Conservation (phyloP, 2,797 vertebrate species). For the Rhinella marina region DNA sequence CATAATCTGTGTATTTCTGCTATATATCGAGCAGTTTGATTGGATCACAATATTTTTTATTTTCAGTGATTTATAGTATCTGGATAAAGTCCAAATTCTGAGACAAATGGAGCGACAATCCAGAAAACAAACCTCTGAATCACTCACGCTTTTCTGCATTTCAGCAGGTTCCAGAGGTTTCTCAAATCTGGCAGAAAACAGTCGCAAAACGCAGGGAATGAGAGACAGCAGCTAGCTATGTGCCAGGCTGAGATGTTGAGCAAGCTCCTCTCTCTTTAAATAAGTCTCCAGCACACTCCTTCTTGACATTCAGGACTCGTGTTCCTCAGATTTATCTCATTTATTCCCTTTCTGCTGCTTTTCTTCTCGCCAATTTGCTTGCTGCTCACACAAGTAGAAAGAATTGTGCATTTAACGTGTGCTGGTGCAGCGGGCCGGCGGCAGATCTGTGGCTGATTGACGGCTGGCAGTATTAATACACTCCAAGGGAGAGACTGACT, state of each 20-base stretch:
- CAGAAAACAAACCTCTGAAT: neutral
- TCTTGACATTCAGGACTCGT: conserved; percentile 48
- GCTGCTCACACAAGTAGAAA: conserved; percentile 61
- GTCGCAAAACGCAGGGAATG: conserved; percentile 5
- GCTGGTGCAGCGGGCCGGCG: conserved; percentile 39
- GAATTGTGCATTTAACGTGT: conserved; percentile 55
- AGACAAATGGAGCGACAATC: neutral
- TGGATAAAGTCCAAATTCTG: neutral
- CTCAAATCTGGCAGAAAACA: neutral
- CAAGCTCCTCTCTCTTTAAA: conserved; percentile 38
- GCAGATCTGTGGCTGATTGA: conserved; percentile 36
- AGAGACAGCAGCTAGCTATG: conserved; percentile 20
- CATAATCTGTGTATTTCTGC: neutral
- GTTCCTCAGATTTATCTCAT: conserved; percentile 58
- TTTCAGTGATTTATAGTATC: neutral
- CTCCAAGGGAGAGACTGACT: neutral
- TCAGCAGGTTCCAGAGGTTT: neutral
- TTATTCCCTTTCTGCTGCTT: conserved; percentile 58
- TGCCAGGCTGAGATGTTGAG: conserved; percentile 25
- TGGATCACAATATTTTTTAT: neutral
- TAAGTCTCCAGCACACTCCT: conserved; percentile 37
- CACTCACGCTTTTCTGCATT: neutral
- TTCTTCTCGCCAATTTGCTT: conserved; percentile 57
- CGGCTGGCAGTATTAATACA: conserved; percentile 35
- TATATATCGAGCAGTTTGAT: neutral